Evolutionary conservation across 2,888 invertebrate species (phyloP), one percentile per base, ranked within the genome.

Genomic region (Caenorhabditis becei): DNA sequence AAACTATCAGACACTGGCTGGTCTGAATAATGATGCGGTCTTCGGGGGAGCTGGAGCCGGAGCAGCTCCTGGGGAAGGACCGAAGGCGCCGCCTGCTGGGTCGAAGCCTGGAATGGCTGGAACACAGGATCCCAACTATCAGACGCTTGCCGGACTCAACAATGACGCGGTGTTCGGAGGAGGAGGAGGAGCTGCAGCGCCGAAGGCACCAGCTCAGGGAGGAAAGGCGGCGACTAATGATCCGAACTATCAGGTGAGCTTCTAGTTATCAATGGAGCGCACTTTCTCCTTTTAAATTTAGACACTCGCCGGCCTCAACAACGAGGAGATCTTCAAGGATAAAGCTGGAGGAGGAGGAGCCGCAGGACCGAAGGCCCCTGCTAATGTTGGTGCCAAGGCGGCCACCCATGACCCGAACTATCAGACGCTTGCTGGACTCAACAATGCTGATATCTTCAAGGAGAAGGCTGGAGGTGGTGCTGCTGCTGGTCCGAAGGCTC

Each of bases 1-100:
- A 26, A 72, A 72, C 18, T 72, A 72, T 65, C 72, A 72, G 18
- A 72, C 72, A 10, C 32, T 72, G 24, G 72, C 65, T 16, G 72
- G 72, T 5, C 28, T 72, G 2, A 62, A 72, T 14, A 72, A 72
- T 47, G 72, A 72, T 35, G 63, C 62, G 20, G 58, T 72, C 2
- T 72, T 72, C 28, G 72, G 72, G 16, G 59, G n/a, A 2, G 59
- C 16, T 3, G 26, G n/a, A 2, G 24, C 2, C 7, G 53, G 26
- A 8, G 26, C 23, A 5, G 53, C 24, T 26, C n/a, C 24, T n/a
- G 65, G 53, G 1, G 54, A n/a, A 3, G 67, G 58, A 32, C 69
- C 67, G 26, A 56, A 59, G 16, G 47, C 69, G 20, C 58, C 69
- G 8, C 16, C 69, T 4, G 20, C 58, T n/a, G 69, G 69, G 14